These are phyloP conservation scores for Pseudomyrmex cubaensis DNA, from an alignment of 1,140 invertebrate species.

Conservation along the genomic window DNA sequence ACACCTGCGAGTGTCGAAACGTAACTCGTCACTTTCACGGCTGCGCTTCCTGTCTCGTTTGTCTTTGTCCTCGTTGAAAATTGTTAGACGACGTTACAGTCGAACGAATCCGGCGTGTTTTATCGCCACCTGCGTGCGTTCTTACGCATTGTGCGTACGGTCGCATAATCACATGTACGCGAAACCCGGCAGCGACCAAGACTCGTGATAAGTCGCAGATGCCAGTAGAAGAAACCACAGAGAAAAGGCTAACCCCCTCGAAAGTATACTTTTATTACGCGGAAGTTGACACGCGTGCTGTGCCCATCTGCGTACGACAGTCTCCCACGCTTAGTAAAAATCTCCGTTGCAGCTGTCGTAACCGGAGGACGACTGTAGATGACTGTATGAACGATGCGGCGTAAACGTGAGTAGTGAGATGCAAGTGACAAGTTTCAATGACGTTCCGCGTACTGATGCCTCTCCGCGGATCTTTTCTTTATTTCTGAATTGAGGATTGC, in stretches of 20 bases:
- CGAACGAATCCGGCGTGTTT: background rate
- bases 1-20: background rate
- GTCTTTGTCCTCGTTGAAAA: background rate
- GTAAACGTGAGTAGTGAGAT: background rate
- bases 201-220: constrained; percentile 26
- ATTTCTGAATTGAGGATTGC: no score
- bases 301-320: constrained; percentile 30
- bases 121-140: background rate
- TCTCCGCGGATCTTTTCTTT: no score
- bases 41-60: background rate
- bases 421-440: constrained; percentile 22
- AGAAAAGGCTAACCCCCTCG: constrained; percentile 12
- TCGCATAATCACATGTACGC: background rate
- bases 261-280: constrained; percentile 1
- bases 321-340: constrained; percentile 79
- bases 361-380: constrained; percentile 9
- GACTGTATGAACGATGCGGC: constrained; percentile 11
- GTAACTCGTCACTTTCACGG: background rate
- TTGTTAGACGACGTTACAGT: background rate
- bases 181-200: background rate
- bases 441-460: background rate
- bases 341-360: constrained; percentile 73
- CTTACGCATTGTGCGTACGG: background rate
- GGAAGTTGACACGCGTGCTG: constrained; percentile 30
- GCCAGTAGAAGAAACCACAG: background rate